A percentile compares a stretch with the other conserved stretches of the same genome.
These are phyloP conservation scores for Hyphantria cunea DNA, from an alignment of 1,140 invertebrate species.

Conservation along the genomic window DNA sequence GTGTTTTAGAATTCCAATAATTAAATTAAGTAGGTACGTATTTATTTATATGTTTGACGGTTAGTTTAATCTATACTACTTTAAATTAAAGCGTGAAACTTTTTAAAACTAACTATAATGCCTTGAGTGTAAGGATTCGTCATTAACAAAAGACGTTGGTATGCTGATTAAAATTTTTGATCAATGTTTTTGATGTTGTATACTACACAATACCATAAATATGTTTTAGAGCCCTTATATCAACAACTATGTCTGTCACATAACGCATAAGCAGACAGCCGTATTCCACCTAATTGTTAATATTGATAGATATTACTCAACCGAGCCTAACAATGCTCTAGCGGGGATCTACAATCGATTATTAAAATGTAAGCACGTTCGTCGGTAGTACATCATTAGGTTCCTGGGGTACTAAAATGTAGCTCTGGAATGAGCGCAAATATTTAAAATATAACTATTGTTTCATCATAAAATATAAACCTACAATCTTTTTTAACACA, in stretches of 20 bases:
- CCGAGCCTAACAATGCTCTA: constrained; percentile 39
- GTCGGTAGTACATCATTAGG: constrained; percentile 55
- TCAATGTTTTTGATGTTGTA: constrained; percentile 4
- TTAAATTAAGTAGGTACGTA: no score
- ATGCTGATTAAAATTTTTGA: neutral
- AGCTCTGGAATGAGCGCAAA: neutral
- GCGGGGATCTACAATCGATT: constrained; percentile 51
- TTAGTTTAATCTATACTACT: no score
- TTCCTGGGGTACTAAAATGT: constrained; percentile 45
- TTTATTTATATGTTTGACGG: no score
- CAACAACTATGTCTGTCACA: constrained; percentile 9
- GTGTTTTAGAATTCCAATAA: no score
- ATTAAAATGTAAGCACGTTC: constrained; percentile 62
- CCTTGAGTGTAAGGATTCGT: no score
- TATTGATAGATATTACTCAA: constrained; percentile 43
- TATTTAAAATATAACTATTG: neutral
- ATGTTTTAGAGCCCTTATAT: no score
- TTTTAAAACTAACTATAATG: no score
- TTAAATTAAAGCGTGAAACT: no score
- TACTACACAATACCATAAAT: neutral
- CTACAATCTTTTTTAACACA: no score
- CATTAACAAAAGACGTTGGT: neutral
- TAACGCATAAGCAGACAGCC: constrained; percentile 16
- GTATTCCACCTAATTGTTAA: constrained; percentile 17
- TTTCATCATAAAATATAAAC: neutral